Conservation (phyloP, 2,888 invertebrate species). For the Cynaeus angustus region DNA sequence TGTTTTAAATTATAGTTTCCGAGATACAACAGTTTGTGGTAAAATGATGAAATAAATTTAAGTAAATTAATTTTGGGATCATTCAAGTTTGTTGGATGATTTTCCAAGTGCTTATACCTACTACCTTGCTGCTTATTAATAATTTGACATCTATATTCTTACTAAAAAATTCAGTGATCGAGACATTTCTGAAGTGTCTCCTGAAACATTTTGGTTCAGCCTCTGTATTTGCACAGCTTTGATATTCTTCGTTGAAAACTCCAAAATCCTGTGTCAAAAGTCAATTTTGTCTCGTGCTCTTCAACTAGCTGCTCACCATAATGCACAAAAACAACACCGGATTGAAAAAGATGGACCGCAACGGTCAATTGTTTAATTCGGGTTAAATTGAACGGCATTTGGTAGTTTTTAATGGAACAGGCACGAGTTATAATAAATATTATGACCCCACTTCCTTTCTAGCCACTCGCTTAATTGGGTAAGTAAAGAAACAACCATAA, state of each 20-base stretch:
- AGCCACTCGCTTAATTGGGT: conserved; percentile 63
- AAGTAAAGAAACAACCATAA: conserved; percentile 61
- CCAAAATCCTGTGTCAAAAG: conserved; percentile 43
- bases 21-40: no score
- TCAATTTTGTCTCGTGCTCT: conserved; percentile 50
- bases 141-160: no score
- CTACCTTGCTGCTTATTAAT: no score
- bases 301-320: conserved; percentile 34
- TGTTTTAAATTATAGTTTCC: no score
- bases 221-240: conserved; percentile 18
- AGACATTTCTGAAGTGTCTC: no score
- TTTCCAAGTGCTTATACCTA: no score
- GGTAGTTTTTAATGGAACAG: conserved; percentile 67
- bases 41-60: no score
- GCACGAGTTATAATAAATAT: conserved; percentile 71
- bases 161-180: no score
- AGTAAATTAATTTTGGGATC: no score
- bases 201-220: neutral
- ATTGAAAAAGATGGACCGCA: conserved; percentile 52
- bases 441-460: conserved; percentile 70
- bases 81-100: no score
- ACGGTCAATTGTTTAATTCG: conserved; percentile 69
- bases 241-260: conserved; percentile 1
- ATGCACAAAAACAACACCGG: conserved; percentile 37
- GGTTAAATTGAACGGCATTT: conserved; percentile 69